These are phyloP conservation scores for Onychostoma macrolepis DNA, from an alignment of 2,113 vertebrate species.

Conservation along the genomic window DNA sequence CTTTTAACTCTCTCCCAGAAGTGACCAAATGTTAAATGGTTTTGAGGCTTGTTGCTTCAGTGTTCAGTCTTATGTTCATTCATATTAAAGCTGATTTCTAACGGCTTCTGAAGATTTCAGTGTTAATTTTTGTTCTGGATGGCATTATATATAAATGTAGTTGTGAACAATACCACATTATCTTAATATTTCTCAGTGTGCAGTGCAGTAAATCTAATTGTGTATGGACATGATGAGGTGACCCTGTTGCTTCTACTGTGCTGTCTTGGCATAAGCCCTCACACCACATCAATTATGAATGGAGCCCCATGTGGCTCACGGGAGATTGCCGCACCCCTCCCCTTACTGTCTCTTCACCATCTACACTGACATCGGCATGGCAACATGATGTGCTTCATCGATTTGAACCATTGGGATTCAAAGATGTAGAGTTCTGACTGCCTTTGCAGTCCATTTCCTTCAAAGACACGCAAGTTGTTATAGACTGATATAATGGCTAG, in stretches of 20 bases:
- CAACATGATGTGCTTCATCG: slow-evolving; percentile 44
- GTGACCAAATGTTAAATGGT: neutral
- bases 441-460: neutral
- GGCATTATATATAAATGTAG: neutral
- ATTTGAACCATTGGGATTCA: slow-evolving; percentile 38
- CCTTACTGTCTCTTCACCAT: slow-evolving; percentile 12
- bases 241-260: slow-evolving; percentile 6
- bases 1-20: neutral
- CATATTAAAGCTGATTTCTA: neutral
- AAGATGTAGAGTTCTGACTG: neutral
- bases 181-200: neutral
- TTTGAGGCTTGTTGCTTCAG: neutral
- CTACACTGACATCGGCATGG: slow-evolving; percentile 44
- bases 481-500: neutral
- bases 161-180: too few relatives aligned
- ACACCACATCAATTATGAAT: slow-evolving; percentile 67
- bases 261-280: slow-evolving; percentile 48
- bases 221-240: slow-evolving; percentile 2
- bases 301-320: slow-evolving; percentile 58
- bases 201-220: neutral
- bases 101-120: neutral
- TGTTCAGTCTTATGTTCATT: neutral
- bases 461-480: neutral
- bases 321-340: neutral
- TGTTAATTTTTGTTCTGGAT: neutral